Evolutionary conservation across 2,113 vertebrate species (phyloP), one percentile per base, ranked within the genome.

Genomic region (Rousettus leschenaultii): DNA sequence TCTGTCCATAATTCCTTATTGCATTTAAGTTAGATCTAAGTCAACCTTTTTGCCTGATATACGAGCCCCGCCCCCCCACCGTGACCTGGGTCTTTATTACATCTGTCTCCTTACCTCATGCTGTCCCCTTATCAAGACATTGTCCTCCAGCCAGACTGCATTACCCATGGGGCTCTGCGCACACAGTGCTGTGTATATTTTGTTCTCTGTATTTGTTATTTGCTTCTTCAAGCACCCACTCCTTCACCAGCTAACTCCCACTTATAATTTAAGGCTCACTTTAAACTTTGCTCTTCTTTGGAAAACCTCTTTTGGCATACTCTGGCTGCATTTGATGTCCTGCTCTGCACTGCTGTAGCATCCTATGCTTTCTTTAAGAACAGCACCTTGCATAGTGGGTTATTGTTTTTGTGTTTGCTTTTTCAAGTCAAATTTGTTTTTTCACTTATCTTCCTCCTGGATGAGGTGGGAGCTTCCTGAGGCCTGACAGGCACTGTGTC

Each of bases 311-410:
- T 24, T 48, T 38, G 53, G 45, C 18, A 12, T 1, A 3, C 11
- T 63, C 40, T 21, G 6, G 6, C 13, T 71, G 13, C 26, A 6
- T 33, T 38, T 7, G 1, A 2, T 11, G 65, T 48, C 70, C 40
- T 13, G 12, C 13, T 77, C 30, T 43, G 65, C 71, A 22, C 24
- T 53, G 38, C 26, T 24, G 1, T 3, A 24, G 61, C 24, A 6
- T 33, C 19, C 78, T 53, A 35, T 80, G 70, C 59, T 97, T 77
- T 13, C 66, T 59, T 84, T 86, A 77, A 89, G 53, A 91, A 66
- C 12, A 57, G 53, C 71, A 43, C 19, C 9, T 89, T n/a, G 13
- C 48, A 6, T 35, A 43, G 19, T 68, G 40, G 40, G 33, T 10
- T 38, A 88, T 94, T 55, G 68, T 48, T 38, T 53, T 89, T 40